Conservation (phyloP, 1,140 invertebrate genomes). For the Drosophila leontia region DNA sequence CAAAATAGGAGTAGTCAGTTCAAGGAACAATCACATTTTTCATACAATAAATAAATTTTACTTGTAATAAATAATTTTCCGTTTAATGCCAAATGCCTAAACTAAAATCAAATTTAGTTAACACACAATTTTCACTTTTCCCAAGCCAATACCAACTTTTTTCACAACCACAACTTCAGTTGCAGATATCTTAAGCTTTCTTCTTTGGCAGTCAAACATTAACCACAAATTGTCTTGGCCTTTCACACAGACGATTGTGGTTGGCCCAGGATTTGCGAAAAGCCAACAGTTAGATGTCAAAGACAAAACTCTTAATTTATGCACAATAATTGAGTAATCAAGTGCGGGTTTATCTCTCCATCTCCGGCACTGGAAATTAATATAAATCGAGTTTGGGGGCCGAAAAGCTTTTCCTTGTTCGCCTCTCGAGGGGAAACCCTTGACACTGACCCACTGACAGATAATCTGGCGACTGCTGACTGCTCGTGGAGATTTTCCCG, state of each 20-base stretch:
- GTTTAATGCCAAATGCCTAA: background rate
- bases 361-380: conserved; percentile 33
- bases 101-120: background rate
- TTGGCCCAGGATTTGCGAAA: conserved; percentile 17
- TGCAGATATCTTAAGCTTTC: background rate
- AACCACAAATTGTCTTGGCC: conserved; percentile 27
- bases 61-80: background rate
- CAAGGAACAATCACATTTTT: background rate
- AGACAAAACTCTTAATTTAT: conserved; percentile 35
- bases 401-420: conserved; percentile 34
- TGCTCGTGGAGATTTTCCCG: conserved; percentile 6
- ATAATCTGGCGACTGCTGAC: conserved; percentile 12
- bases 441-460: conserved; percentile 44
- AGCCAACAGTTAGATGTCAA: conserved; percentile 9
- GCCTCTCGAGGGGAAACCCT: conserved; percentile 26
- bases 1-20: background rate
- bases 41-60: rapidly evolving
- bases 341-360: conserved; percentile 19
- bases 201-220: background rate
- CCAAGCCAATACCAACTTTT: background rate
- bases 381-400: conserved; percentile 33
- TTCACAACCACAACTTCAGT: background rate
- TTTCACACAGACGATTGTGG: conserved; percentile 16
- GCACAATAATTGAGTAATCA: conserved; percentile 52
- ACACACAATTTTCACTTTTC: background rate